Evolutionary conservation across 2,797 vertebrate genomes (phyloP), one percentile per base, ranked within the genome.

Genomic region (Clamator glandarius): DNA sequence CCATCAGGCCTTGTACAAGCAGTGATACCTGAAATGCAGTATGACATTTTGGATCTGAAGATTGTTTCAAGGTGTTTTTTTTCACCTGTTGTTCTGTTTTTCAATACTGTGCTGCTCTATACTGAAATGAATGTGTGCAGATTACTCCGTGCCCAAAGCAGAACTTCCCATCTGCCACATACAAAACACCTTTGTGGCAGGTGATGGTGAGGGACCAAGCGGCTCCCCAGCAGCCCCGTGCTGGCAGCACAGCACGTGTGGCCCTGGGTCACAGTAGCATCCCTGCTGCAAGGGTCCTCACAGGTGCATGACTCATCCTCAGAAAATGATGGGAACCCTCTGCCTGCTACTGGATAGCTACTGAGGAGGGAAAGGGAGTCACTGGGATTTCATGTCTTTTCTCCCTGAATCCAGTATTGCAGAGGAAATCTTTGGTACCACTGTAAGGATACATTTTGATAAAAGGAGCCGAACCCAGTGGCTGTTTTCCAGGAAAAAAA

Each of bases 151-250:
- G 21, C 28, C 23, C 54, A 48, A 55, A 88, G 28, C 9, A 83
- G 11, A 1, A 0, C 44, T 89, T 91, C 66, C 41, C 18, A 33
- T 42, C 28, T 2, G 2, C 36, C 26, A 16, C 1, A 11, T 55
- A 15, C 9, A 12, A 41, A 77, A 3, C 31, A 19, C 11, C 24
- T 8, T 9, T 2, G 2, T 1, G 1, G 35, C 1, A 28, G 36
- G 8, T 1, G 42, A 44, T 16, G 2, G 48, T 18, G 23, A 16
- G 11, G 0, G 0, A 6, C 24, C 6, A 8, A 42, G n/a, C 17
- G 4, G 7, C 35, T 68, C 11, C 28, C 25, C 9, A 2, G 3
- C 4, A 2, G 52, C 0, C 1, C 58, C 0, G 0, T 4, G 4
- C 31, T 3, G 8, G 39, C 48, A 67, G 36, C n/a, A 26, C 0